These are phyloP conservation scores for Cryptus viduatorius DNA, from an alignment of 2,888 invertebrate genomes.

Conservation along the genomic window DNA sequence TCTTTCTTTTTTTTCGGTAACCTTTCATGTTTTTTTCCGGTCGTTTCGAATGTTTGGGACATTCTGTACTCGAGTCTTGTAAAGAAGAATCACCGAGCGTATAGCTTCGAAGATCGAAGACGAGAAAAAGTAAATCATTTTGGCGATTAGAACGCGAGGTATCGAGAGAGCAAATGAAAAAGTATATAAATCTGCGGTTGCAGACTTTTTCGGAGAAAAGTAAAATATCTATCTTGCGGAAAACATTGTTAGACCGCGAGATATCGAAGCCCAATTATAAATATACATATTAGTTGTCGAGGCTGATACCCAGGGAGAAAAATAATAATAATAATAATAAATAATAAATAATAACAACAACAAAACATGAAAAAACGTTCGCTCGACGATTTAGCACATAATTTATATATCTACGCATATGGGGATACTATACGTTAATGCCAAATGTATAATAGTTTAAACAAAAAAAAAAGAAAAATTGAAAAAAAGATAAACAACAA, in stretches of 20 bases:
- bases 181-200: slow-evolving; percentile 24
- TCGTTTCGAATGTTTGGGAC: slow-evolving; percentile 22
- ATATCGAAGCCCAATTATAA: slow-evolving; percentile 51
- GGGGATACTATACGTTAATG: slow-evolving; percentile 83
- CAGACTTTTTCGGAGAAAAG: slow-evolving; percentile 22
- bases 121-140: slow-evolving; percentile 14
- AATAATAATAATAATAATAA: slow-evolving; percentile 10
- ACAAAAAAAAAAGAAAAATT: slow-evolving; percentile 17
- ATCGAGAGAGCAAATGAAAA: slow-evolving; percentile 37
- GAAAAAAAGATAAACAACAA: slow-evolving; percentile 30
- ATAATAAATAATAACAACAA: slow-evolving; percentile 33
- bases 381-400: slow-evolving; percentile 70
- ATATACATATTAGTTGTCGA: slow-evolving; percentile 62
- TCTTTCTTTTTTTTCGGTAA: background rate
- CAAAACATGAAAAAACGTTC: slow-evolving; percentile 43
- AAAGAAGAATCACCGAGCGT: slow-evolving; percentile 19
- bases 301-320: slow-evolving; percentile 17
- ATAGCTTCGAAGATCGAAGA: slow-evolving; percentile 21
- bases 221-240: slow-evolving; percentile 25
- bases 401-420: slow-evolving; percentile 83
- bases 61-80: slow-evolving; percentile 13
- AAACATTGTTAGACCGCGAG: slow-evolving; percentile 52
- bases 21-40: background rate
- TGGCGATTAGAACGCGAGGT: slow-evolving; percentile 8
- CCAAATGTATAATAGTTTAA: slow-evolving; percentile 85